Percentiles rank a stretch among this genome's conserved stretches.
Conservation (phyloP, 1,140 invertebrate species). For the Monomorium pharaonis region DNA sequence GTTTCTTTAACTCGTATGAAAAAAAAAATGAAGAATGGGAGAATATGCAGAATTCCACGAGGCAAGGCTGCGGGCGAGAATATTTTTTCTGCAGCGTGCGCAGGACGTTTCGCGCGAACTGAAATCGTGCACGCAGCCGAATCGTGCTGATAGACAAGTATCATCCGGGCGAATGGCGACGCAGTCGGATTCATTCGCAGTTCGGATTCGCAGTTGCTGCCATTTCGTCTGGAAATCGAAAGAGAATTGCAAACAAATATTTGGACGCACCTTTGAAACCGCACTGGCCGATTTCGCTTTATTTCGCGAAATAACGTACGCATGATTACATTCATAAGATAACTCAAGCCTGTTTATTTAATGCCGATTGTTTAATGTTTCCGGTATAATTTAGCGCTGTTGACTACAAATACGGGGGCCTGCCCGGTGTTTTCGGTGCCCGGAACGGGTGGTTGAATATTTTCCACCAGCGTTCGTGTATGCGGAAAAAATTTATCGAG, state of each 20-base stretch:
- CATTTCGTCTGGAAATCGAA: constrained; percentile 10
- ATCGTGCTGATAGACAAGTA: constrained; percentile 12
- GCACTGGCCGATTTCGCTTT: neutral
- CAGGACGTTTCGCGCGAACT: neutral
- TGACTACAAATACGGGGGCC: neutral
- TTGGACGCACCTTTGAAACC: constrained; percentile 21
- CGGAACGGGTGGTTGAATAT: neutral
- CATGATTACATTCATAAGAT: neutral
- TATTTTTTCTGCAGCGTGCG: neutral
- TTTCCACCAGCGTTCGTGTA: neutral
- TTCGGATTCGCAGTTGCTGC: neutral
- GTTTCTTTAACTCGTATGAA: neutral
- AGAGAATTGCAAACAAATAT: constrained; percentile 41
- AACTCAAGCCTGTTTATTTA: neutral
- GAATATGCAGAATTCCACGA: neutral
- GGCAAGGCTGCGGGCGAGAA: neutral
- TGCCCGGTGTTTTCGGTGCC: neutral
- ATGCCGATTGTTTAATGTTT: constrained; percentile 3
- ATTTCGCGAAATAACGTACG: neutral
- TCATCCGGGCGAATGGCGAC: neutral
- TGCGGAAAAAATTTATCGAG: neutral
- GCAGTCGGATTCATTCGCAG: constrained; percentile 12
- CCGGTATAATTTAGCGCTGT: neutral
- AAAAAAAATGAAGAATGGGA: neutral
- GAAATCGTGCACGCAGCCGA: neutral